A percentile compares a stretch with the other conserved stretches of the same genome.
Evolutionary conservation across 2,797 vertebrate species (phyloP).

Genomic region (Triplophysa yarkandensis): DNA sequence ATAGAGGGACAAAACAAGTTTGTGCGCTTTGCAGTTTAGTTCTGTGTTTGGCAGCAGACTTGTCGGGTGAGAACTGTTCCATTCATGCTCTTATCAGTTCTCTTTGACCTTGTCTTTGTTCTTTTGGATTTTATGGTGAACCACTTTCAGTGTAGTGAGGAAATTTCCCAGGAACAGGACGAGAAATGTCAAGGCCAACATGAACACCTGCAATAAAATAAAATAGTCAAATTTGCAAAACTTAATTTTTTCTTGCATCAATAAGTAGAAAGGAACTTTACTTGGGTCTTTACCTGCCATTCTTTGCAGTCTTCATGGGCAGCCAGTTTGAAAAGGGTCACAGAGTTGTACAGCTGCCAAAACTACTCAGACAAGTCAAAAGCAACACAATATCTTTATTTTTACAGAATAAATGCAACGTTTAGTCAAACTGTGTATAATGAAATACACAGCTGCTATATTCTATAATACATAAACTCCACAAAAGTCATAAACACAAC

Average conservation of each 20-base stretch:
- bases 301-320: slow-evolving; percentile 90
- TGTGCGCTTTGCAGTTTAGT: slow-evolving; percentile 9
- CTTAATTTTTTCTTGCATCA: neutral
- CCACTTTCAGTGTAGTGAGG: slow-evolving; percentile 94
- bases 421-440: neutral
- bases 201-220: slow-evolving; percentile 81
- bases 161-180: slow-evolving; percentile 97
- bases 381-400: neutral
- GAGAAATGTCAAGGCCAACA: slow-evolving; percentile 91
- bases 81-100: slow-evolving; percentile 64
- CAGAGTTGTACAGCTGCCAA: slow-evolving; percentile 96
- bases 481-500: neutral
- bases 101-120: slow-evolving; percentile 80
- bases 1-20: neutral
- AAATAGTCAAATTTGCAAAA: neutral
- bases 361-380: slow-evolving; percentile 76
- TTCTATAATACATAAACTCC: neutral
- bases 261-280: neutral
- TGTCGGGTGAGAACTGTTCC: neutral
- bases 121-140: slow-evolving; percentile 91
- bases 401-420: neutral
- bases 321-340: slow-evolving; percentile 90
- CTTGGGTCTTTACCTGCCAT: slow-evolving; percentile 84
- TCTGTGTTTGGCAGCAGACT: slow-evolving; percentile 16
- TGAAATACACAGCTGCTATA: neutral